Base-by-base conservation (phyloP, 2,113 vertebrate genomes). In the Phylloscopus trochilus region DNA sequence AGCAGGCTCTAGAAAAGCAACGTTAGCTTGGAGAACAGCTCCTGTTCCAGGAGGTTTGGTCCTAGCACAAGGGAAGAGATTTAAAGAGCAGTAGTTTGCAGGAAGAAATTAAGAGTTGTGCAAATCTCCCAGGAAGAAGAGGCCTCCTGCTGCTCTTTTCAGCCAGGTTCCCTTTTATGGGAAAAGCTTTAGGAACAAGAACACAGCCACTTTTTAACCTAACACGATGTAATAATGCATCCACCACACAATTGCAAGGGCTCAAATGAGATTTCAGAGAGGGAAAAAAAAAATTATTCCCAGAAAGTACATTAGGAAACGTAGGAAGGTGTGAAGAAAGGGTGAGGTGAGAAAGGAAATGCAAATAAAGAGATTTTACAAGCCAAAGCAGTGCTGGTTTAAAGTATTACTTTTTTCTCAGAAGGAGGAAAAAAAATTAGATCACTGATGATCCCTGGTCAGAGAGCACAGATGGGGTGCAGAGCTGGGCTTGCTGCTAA, bases 311-410 rank as follows among this genome's bases (percentile, higher is more conserved):
- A 74, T 74, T 94, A 93, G 92, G 60, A 94, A 94, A 78, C 86
- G 93, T 93, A 91, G 92, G 90, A 96, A 97, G 87, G 87, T 96
- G 84, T 92, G 88, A 93, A 94, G 76, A 92, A 94, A 95, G 85
- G 64, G n/a, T 74, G 90, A 94, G 72, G 88, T 89, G 88, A 94
- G 92, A 93, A 88, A 72, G 80, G 84, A 93, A 92, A 81, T 69
- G 62, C 95, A 96, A 70, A 78, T 81, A 87, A 83, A 70, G 70
- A 95, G 26, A 56, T 77, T 67, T 87, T 92, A 47, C 49, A 86
- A 67, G 76, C 75, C 72, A 13, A 93, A 95, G 18, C 1, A 0
- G 15, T 67, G 31, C 47, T 74, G 82, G 22, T 90, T 93, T 56
- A 60, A 88, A 78, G 78, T 33, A 87, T 6, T 89, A 37, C 49